Evolutionary conservation across 2,113 vertebrate genomes (phyloP).

Genomic region (Xiphias gladius): DNA sequence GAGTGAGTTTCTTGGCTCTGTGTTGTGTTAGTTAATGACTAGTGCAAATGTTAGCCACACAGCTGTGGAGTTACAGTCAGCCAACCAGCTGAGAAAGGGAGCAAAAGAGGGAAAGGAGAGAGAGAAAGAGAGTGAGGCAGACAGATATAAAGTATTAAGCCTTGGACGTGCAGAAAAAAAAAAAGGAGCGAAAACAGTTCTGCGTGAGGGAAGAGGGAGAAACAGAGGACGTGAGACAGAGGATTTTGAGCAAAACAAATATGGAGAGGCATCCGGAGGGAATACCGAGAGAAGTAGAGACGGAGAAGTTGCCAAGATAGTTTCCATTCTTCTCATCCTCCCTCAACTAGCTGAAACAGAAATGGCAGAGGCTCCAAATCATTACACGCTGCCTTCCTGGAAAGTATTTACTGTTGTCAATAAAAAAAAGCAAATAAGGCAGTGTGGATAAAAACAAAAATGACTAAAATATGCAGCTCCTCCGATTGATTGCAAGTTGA

Average conservation of each 20-base stretch:
- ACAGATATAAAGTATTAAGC: conserved; percentile 62
- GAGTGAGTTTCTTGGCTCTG: conserved; percentile 72
- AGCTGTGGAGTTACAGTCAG: conserved; percentile 73
- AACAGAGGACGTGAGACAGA: conserved; percentile 69
- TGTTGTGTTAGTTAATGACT: conserved; percentile 79
- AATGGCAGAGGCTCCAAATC: conserved; percentile 72
- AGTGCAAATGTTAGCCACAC: conserved; percentile 76
- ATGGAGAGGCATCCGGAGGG: conserved; percentile 65
- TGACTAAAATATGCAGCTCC: conserved; percentile 36
- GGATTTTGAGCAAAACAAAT: conserved; percentile 70
- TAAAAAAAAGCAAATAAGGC: conserved; percentile 35
- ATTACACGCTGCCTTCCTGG: conserved; percentile 71
- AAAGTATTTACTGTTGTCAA: conserved; percentile 74
- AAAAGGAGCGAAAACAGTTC: conserved; percentile 49
- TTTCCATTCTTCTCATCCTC: conserved; percentile 76
- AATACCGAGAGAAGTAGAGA: conserved; percentile 56
- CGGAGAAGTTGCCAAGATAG: conserved; percentile 76
- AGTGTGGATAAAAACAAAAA: conserved; percentile 26
- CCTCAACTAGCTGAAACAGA: conserved; percentile 58
- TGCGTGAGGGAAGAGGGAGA: conserved; percentile 34
- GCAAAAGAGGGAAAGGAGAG: conserved; percentile 32
- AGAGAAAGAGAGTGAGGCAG: conserved; percentile 33
- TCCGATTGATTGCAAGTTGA: conserved; percentile 20
- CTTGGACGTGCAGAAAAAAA: conserved; percentile 9
- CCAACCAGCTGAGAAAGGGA: conserved; percentile 70